Evolutionary conservation across 2,888 invertebrate genomes (phyloP), one percentile per base, ranked within the genome.

Genomic region (Acronicta leporina): DNA sequence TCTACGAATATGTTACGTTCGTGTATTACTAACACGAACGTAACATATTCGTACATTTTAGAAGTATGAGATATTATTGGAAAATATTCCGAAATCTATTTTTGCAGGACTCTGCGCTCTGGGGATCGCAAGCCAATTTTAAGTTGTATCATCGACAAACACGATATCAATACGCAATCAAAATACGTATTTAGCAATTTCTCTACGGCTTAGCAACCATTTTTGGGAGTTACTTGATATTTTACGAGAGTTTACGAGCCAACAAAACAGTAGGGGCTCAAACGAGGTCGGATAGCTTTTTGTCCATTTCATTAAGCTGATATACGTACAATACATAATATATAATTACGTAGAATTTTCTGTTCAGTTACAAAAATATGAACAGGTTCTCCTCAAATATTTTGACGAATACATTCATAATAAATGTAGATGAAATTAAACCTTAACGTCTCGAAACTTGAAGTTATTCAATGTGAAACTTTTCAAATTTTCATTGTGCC

Each of bases 401-500:
- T 58, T 30, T 11, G 16, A 25, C 43, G 27, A 43, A 15, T 20
- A 47, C 20, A 61, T 50, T 67, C 61, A 73, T 79, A 76, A 81
- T 74, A 79, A 77, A 81, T 80, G 72, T 64, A 79, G 70, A 81
- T 80, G 63, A 79, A 83, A 82, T 83, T 80, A 79, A 80, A 80
- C 60, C 62, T 47, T 66, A 77, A 78, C 79, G 77, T 77, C 42
- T 55, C 15, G 67, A 69, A 75, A 74, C 73, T 79, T 60, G 46
- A 63, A 79, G 62, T 68, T 72, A 73, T 73, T 68, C 72, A 68
- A 63, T 64, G 56, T 53, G 49, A 62, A 86, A 87, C 80, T 86
- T 85, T 85, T 81, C 74, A 77, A 83, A 84, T 84, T 83, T 83
- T 78, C 82, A 80, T 77, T 79, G 74, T 76, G 62, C 57, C 68